Evolutionary conservation across 2,888 invertebrate species (phyloP).

Genomic region (Adelognathus sp.): DNA sequence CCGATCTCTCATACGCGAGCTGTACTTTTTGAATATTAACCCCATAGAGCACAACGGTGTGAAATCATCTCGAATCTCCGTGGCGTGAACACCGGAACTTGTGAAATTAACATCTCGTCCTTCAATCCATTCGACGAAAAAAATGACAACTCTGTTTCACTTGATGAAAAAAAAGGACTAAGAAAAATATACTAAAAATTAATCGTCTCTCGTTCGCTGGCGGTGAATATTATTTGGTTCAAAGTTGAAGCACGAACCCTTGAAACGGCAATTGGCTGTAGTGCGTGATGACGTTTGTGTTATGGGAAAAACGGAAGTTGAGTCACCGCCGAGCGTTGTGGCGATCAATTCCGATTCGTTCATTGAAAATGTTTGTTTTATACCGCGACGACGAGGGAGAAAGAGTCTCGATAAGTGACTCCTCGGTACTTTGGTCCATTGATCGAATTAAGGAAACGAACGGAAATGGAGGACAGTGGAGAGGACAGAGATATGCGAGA

Average conservation of each 20-base stretch:
- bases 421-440: background rate
- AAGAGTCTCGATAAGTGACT: constrained; percentile 22
- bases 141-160: constrained; percentile 20
- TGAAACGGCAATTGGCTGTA: constrained; percentile 68
- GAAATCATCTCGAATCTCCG: constrained; percentile 53
- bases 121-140: background rate
- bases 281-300: constrained; percentile 65
- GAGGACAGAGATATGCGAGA: background rate
- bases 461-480: constrained; percentile 11
- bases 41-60: constrained; percentile 12
- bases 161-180: background rate
- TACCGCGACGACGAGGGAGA: background rate
- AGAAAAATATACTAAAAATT: background rate
- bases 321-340: constrained; percentile 66
- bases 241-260: background rate
- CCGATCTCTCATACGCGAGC: constrained; percentile 64
- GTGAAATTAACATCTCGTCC: background rate
- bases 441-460: constrained; percentile 20
- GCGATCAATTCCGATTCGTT: constrained; percentile 71
- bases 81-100: constrained; percentile 48
- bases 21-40: constrained; percentile 42
- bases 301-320: constrained; percentile 78
- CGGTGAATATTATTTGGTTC: constrained; percentile 62
- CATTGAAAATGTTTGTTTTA: constrained; percentile 75
- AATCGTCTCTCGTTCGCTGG: background rate